Percentiles rank a stretch among this genome's conserved stretches.
phyloP scores from a whole-genome alignment of 2,888 invertebrate species.

The Drosophila prolongata region DNA sequence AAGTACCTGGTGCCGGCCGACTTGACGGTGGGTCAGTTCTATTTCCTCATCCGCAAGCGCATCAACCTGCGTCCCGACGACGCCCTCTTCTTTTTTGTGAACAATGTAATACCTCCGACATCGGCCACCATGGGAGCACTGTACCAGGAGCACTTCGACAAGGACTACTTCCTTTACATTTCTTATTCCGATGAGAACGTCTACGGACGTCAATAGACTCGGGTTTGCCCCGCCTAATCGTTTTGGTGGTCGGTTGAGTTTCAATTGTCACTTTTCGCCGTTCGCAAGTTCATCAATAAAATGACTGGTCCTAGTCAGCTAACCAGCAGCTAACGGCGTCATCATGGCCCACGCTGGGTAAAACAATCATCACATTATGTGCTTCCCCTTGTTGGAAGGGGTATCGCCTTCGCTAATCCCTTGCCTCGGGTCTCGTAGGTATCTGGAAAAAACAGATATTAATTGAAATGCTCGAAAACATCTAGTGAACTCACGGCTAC shows the following conservation, averaged over 20 bases:
- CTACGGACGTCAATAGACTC: slow-evolving; percentile 87
- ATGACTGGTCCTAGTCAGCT: slow-evolving; percentile 24
- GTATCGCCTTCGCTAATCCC: slow-evolving; percentile 13
- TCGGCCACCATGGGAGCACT: slow-evolving; percentile 98
- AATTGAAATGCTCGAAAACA: slow-evolving; percentile 29
- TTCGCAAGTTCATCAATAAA: slow-evolving; percentile 28
- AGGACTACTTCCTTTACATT: slow-evolving; percentile 99
- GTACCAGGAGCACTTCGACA: slow-evolving; percentile 99
- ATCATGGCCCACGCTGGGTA: slow-evolving; percentile 30
- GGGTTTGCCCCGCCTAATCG: slow-evolving; percentile 16
- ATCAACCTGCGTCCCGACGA: slow-evolving; percentile 97
- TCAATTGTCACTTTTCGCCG: slow-evolving; percentile 14
- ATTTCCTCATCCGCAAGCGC: slow-evolving; percentile 97
- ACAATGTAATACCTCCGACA: slow-evolving; percentile 98
- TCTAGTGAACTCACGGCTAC: slow-evolving; percentile 32
- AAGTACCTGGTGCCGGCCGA: slow-evolving; percentile 98
- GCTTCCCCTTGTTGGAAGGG: slow-evolving; percentile 24
- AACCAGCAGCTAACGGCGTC: slow-evolving; percentile 15
- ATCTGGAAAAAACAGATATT: slow-evolving; percentile 17
- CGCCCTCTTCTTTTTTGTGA: slow-evolving; percentile 98
- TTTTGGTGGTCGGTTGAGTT: slow-evolving; percentile 6
- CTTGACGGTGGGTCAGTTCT: slow-evolving; percentile 98
- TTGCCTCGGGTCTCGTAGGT: slow-evolving; percentile 9
- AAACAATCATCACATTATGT: slow-evolving; percentile 31
- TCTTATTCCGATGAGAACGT: slow-evolving; percentile 99